Base-by-base conservation (phyloP, 1,140 invertebrate genomes). In the Hyphantria cunea region DNA sequence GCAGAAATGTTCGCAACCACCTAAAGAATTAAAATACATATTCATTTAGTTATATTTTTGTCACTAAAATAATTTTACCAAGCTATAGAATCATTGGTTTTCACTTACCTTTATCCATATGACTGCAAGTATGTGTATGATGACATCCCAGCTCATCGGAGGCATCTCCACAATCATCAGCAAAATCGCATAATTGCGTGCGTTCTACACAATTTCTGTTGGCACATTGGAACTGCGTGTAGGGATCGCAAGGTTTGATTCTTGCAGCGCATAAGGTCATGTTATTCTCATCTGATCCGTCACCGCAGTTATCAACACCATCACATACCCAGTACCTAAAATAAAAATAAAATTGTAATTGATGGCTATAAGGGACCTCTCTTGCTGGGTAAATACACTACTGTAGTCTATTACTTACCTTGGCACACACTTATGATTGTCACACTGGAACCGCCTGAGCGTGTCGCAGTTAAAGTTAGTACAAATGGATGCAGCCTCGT, bases 1-100 rank as follows among this genome's bases (percentile, higher is more conserved):
- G 76, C 98, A 99, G 62, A 95, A 95, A 72, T 99, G 97, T 79
- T 98, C 94, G 91, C 98, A 99, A 0, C 97, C 97, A n/a, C 98
- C 98, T 82, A 80, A 8, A 41, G 53, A 11, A 5, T 25, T 25
- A 5, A 25, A 25, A 39, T 0, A 39, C 37, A 7, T 10, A 39
- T 39, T 39, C 7, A 9, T 39, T 10, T 3, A 3, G 37, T 1
- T 39, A 7, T 9, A 3, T 39, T 7, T 9, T 3, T 3, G 8
- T 39, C n/a, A n/a, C n/a, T n/a, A n/a, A 10, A 39, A 39, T 39
- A 39, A 2, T 39, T 39, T 39, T 39, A 39, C 5, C 17, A 25
- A 25, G 2, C 17, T 3, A 39, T 39, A n/a, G 8, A 39, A 3
- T n/a, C 0, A 1, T 39, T 39, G 7, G 37, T 39, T 39, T 14